Percentiles rank a stretch among this genome's conserved stretches.
phyloP scores from a whole-genome alignment of 2,113 vertebrate genomes.

The Silurus asotus region DNA sequence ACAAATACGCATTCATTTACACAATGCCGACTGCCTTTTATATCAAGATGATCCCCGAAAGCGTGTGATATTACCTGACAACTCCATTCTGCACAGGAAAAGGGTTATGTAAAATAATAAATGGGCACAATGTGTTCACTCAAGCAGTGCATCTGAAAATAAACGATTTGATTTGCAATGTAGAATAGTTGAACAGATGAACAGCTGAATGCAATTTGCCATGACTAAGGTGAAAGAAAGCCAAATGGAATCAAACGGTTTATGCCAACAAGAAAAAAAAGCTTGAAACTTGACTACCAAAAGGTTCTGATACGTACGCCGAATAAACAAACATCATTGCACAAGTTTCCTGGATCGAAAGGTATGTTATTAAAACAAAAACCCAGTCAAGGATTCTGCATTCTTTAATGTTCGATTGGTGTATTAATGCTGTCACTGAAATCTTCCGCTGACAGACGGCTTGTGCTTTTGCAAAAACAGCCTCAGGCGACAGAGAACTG shows the following conservation, averaged over 20 bases:
- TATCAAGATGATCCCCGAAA: conserved; percentile 24
- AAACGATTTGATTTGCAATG: not conserved
- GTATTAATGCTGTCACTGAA: conserved; percentile 30
- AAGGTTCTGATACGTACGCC: not conserved
- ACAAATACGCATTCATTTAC: conserved; percentile 10
- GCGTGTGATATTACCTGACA: conserved; percentile 19
- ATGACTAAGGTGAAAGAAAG: not conserved
- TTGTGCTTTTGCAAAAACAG: not conserved
- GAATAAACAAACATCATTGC: not conserved
- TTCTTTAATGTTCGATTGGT: conserved; percentile 5
- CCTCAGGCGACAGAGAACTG: conserved; percentile 10
- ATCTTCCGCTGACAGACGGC: conserved; percentile 18
- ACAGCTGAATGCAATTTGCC: not conserved
- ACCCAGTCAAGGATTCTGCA: not conserved
- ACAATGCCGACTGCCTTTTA: conserved; percentile 17
- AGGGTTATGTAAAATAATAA: conserved; percentile 4
- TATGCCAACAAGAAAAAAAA: no score
- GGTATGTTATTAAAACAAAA: conserved; percentile 9
- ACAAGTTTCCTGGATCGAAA: not conserved
- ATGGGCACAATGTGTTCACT: conserved; percentile 10
- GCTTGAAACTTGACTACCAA: not conserved
- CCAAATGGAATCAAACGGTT: no score
- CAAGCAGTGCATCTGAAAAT: not conserved
- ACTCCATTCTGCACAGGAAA: conserved; percentile 23
- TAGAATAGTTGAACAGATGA: not conserved